Base-by-base conservation (phyloP, 1,140 invertebrate genomes). In the Penaeus vannamei region DNA sequence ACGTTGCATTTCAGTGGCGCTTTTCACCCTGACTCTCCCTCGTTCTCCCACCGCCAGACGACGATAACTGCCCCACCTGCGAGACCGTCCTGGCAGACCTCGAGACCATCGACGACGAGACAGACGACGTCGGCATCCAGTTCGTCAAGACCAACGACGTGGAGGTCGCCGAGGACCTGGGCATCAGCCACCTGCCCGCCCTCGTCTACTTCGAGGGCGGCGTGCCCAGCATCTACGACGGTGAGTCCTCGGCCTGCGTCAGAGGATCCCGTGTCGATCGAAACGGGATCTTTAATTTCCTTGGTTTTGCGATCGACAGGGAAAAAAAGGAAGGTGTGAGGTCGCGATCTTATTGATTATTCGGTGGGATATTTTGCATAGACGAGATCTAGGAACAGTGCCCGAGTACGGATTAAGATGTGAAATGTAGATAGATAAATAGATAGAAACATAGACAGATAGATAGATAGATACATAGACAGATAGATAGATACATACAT, bases 51-150 rank as follows among this genome's bases (percentile, higher is more conserved):
- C 76, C 29, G 36, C 87, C 92, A 97, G 96, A 97, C 93, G 96
- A 97, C 92, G 96, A 98, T 92, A 91, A 92, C 85, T 96, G 96
- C 91, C 97, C 96, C 87, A 95, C 95, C 19, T 98, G 97, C 92
- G 94, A 95, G 81, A 95, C 96, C 91, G 96, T 98, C 90, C 93
- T 98, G 29, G 95, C 97, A 91, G 97, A 98, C 92, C 93, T 98
- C 89, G 98, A 98, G 94, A 98, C 97, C 62, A 98, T 98, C 92
- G 97, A 98, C 92, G 97, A 98, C 93, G 97, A 98, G 91, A 97
- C 97, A 17, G 97, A 98, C 92, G 96, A 97, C 92, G 96, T 97
- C 92, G 97, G 97, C 87, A 97, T 98, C 92, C 97, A 98, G 93
- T 98, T 99, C 93, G 97, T 98, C 14, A 98, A 98, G 92, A 97